Conservation (phyloP, 2,797 vertebrate genomes). For the Acanthurus tractus region DNA sequence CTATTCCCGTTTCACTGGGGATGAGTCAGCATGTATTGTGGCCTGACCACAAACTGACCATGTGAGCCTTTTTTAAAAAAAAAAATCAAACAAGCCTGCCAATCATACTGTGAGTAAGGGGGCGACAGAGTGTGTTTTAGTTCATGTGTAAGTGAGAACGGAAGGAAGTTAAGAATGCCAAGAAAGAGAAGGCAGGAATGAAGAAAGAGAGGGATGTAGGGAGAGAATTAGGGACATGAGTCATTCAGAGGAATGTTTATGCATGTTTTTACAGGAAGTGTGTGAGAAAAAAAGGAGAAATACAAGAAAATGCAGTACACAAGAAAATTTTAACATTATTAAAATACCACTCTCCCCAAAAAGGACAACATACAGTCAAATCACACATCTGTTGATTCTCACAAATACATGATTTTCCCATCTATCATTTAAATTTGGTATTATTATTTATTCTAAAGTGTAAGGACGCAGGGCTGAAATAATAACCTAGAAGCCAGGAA, state of each 20-base stretch:
- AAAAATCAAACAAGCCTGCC: conserved; percentile 12
- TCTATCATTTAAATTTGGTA: background rate
- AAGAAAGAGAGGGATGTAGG: conserved; percentile 21
- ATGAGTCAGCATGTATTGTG: conserved; percentile 62
- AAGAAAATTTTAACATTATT: conserved; percentile 19
- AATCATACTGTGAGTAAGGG: conserved; percentile 14
- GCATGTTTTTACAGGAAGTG: conserved; percentile 59
- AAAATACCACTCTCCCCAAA: conserved; percentile 30
- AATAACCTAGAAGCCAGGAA: background rate
- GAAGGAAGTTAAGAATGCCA: conserved; percentile 47
- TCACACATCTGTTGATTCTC: conserved; percentile 34
- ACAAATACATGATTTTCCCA: background rate
- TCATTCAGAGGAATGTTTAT: conserved; percentile 63
- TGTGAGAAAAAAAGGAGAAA: conserved; percentile 4
- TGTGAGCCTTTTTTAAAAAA: conserved; percentile 27
- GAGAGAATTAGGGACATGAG: conserved; percentile 58
- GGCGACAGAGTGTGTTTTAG: conserved; percentile 30
- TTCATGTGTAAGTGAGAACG: conserved; percentile 43
- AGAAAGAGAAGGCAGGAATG: conserved; percentile 5
- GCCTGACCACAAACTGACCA: conserved; percentile 51
- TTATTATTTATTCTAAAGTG: no score
- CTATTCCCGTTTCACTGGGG: conserved; percentile 34
- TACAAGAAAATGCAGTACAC: background rate
- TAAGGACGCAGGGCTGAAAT: background rate
- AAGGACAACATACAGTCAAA: background rate